These are phyloP conservation scores for Apantesis nais DNA, from an alignment of 2,888 invertebrate species.

Conservation along the genomic window DNA sequence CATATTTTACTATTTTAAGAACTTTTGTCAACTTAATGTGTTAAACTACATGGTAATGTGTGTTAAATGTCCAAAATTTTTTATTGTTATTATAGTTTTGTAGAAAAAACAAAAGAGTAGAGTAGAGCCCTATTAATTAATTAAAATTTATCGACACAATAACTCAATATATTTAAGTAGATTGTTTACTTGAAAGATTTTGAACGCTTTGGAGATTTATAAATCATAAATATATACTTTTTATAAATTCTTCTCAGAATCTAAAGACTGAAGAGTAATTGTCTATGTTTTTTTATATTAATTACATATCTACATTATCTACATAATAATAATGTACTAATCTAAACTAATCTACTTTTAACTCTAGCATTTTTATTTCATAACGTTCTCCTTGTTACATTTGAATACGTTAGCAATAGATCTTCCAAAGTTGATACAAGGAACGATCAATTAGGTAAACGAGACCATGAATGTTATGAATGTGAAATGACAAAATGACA, in stretches of 20 bases:
- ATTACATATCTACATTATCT: no score
- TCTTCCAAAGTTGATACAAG: conserved; percentile 26
- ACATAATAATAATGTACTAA: no score
- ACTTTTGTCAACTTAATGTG: no score
- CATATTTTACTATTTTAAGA: no score
- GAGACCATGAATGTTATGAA: neutral
- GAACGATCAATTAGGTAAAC: conserved; percentile 16
- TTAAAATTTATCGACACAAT: neutral
- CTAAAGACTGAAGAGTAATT: no score
- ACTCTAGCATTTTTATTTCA: conserved; percentile 20
- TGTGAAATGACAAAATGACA: neutral
- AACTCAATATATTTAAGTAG: neutral
- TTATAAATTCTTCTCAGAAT: no score
- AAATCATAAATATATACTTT: neutral
- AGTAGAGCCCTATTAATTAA: neutral
- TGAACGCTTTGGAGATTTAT: neutral
- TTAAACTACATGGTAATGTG: no score
- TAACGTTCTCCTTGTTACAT: conserved; percentile 24
- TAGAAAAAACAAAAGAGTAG: no score
- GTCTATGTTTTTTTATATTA: no score
- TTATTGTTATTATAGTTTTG: no score
- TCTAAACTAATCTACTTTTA: neutral
- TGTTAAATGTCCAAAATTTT: no score
- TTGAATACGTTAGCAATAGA: conserved; percentile 24
- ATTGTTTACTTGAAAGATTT: neutral